Evolutionary conservation across 2,113 vertebrate genomes (phyloP).

Genomic region (Phyllopteryx taeniolatus): DNA sequence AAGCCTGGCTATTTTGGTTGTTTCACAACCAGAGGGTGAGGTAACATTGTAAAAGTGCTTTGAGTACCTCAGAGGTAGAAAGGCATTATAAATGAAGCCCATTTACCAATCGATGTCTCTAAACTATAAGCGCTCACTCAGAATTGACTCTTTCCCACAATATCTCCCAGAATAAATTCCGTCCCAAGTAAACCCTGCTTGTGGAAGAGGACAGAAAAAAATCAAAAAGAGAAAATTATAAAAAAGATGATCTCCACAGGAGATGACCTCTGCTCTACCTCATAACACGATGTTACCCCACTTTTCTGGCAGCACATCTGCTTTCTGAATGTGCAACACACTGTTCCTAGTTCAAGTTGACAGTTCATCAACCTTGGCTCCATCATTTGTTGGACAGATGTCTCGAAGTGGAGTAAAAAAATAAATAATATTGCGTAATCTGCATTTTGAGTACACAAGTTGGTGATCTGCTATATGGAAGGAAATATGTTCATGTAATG

Average conservation of each 20-base stretch:
- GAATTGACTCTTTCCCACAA: constrained; percentile 23
- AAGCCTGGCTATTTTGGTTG: neutral
- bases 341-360: constrained; percentile 30
- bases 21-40: neutral
- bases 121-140: constrained; percentile 4
- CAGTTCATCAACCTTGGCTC: constrained; percentile 36
- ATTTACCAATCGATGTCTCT: neutral
- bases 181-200: constrained; percentile 31
- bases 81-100: neutral
- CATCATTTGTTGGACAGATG: constrained; percentile 10
- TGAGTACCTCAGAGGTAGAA: neutral
- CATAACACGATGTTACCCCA: constrained; percentile 66
- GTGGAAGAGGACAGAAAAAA: constrained; percentile 33
- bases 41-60: neutral
- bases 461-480: constrained; percentile 9
- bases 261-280: constrained; percentile 59
- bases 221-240: constrained; percentile 20
- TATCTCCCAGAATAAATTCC: constrained; percentile 15
- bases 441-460: constrained; percentile 22
- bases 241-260: constrained; percentile 44
- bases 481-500: constrained; percentile 4
- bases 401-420: constrained; percentile 27
- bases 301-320: constrained; percentile 50
- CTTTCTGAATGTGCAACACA: constrained; percentile 52
- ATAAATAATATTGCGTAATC: constrained; percentile 6